A percentile compares a stretch with the other conserved stretches of the same genome.
Conservation (phyloP, 1,140 invertebrate species). For the Rhopalosiphum padi region DNA sequence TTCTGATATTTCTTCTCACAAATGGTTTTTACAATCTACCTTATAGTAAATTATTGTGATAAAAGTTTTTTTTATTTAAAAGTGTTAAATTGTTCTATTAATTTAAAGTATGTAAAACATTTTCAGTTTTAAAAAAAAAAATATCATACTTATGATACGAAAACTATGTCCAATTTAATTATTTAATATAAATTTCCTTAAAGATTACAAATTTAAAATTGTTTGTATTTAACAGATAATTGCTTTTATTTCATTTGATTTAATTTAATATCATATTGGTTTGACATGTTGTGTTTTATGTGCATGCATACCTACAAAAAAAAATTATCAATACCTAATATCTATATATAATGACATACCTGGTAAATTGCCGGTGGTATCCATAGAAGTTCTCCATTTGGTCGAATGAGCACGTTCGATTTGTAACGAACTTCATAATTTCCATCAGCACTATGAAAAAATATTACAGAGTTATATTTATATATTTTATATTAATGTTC, state of each 20-base stretch:
- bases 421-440: conserved; percentile 97
- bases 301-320: neutral
- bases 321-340: neutral
- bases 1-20: too few species aligned
- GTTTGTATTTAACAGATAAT: neutral
- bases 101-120: too few species aligned
- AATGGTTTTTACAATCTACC: too few species aligned
- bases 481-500: too few species aligned
- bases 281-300: neutral
- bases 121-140: too few species aligned
- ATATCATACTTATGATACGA: neutral
- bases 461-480: neutral
- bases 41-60: too few species aligned
- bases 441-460: conserved; percentile 82
- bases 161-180: neutral
- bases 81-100: too few species aligned
- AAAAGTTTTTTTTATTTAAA: too few species aligned
- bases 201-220: neutral
- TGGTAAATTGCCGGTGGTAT: conserved; percentile 98
- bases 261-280: neutral
- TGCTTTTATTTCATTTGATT: neutral
- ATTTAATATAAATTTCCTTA: neutral
- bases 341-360: conserved; percentile 63
- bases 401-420: conserved; percentile 95
- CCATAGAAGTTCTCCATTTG: conserved; percentile 92